Base-by-base conservation (phyloP, 2,113 vertebrate species). In the Zosterops borbonicus region DNA sequence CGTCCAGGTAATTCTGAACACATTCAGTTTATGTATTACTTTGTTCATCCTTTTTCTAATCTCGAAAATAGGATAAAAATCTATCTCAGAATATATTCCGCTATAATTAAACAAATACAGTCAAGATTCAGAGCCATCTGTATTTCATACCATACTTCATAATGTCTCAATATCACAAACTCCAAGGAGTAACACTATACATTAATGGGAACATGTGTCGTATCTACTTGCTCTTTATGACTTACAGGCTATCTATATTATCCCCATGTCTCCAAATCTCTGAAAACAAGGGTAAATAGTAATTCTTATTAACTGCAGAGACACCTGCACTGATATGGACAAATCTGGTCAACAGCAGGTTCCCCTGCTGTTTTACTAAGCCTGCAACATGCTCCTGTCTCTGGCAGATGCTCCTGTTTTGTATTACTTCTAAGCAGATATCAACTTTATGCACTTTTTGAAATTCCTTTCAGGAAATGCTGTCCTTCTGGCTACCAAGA, bases 261-360 rank as follows among this genome's bases (percentile, higher is more conserved):
- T 96, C 92, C 87, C 94, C 81, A 95, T 62, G 65, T 65, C 88
- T 92, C 95, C 88, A 82, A 49, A 96, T 96, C 95, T 96, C 94
- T 91, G 89, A 95, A 96, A 97, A 97, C 96, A 97, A 97, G 93
- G 96, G 94, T 94, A 96, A 97, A 96, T 95, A 98, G 96, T 97
- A 95, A 97, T 97, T 98, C 96, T 98, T 96, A 97, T 97, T 97
- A 97, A 96, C 50, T 71, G 85, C 87, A 83, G 96, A 95, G 96
- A 96, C 97, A 97, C 97, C 97, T 98, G 97, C 97, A 85, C 88
- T 76, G 94, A 93, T 95, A 95, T 71, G 96, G 97, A 94, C 97
- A 96, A 96, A 97, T 97, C 96, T 97, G 97, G 97, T 96, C 96
- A 96, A 97, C 97, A 98, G 97, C 97, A 97, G 97, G 97, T 95